These are phyloP conservation scores for Aldrovandia affinis DNA, from an alignment of 2,797 vertebrate genomes.

Conservation along the genomic window DNA sequence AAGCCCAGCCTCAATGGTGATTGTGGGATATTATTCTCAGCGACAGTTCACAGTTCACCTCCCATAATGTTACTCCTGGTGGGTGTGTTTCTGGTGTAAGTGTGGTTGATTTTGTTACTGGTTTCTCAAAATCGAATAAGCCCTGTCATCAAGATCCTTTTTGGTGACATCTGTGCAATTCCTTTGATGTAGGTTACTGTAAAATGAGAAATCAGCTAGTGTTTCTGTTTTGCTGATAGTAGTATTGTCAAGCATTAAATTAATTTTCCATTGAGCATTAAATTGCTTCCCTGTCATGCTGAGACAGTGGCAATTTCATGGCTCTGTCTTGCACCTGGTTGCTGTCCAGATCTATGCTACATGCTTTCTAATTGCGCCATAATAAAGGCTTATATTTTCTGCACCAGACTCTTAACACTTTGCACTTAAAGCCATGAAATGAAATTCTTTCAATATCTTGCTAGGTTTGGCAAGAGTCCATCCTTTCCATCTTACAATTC, in stretches of 20 bases:
- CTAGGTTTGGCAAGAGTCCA: slow-evolving; percentile 37
- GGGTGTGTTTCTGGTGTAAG: too few relatives aligned
- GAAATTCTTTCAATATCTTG: slow-evolving; percentile 29
- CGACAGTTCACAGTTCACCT: too few relatives aligned
- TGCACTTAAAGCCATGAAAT: slow-evolving; percentile 36
- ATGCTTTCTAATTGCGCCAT: slow-evolving; percentile 21
- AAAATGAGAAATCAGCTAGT: background rate
- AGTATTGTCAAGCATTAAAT: background rate
- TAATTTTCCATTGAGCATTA: background rate
- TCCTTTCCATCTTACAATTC: background rate
- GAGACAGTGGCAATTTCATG: background rate
- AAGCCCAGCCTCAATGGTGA: too few relatives aligned
- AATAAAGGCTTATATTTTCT: slow-evolving; percentile 27
- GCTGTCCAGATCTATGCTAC: background rate
- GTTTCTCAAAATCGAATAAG: too few relatives aligned
- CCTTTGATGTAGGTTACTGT: background rate
- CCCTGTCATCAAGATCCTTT: background rate
- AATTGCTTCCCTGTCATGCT: background rate
- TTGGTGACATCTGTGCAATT: background rate
- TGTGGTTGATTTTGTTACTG: too few relatives aligned
- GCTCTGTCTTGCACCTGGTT: slow-evolving; percentile 12
- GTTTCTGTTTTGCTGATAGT: background rate
- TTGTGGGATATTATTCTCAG: too few relatives aligned
- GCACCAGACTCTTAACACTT: slow-evolving; percentile 29
- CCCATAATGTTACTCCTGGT: too few relatives aligned